Evolutionary conservation across 2,797 vertebrate genomes (phyloP).

Genomic region (Phylloscopus collybita): DNA sequence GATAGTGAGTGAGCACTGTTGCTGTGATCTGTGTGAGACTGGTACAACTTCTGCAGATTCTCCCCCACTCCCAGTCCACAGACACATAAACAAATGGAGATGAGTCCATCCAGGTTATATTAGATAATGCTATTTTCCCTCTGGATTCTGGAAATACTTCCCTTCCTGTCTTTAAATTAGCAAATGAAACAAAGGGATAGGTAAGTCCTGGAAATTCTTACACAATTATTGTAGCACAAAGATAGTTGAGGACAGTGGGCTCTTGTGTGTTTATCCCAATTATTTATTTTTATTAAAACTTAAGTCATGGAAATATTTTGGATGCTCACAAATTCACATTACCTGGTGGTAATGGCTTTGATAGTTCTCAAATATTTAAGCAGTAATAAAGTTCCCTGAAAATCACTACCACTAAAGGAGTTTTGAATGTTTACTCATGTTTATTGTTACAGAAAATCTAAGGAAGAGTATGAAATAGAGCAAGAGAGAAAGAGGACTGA

Average conservation of each 20-base stretch:
- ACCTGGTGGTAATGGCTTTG: not conserved
- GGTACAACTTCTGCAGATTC: not conserved
- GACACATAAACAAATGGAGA: not conserved
- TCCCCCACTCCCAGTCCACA: not conserved
- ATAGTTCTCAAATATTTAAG: not conserved
- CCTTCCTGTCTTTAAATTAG: not conserved
- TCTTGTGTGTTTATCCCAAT: not conserved
- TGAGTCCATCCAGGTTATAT: not conserved
- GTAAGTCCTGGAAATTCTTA: not conserved
- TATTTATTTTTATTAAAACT: not conserved
- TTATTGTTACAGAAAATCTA: constrained; percentile 86
- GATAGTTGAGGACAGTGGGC: not conserved
- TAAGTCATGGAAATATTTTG: not conserved
- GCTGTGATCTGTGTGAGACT: not conserved
- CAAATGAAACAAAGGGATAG: not conserved
- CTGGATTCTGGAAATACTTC: not conserved
- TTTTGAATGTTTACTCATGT: not conserved
- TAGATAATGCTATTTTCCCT: not conserved
- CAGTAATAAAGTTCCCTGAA: not conserved
- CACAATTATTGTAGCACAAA: not conserved
- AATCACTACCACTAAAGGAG: not conserved
- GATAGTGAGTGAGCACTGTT: not conserved
- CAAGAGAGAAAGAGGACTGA: constrained; percentile 77
- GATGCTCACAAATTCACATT: not conserved
- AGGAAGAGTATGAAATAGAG: constrained; percentile 94